phyloP scores from a whole-genome alignment of 1,140 invertebrate genomes.

The Lepidurus couesii region DNA sequence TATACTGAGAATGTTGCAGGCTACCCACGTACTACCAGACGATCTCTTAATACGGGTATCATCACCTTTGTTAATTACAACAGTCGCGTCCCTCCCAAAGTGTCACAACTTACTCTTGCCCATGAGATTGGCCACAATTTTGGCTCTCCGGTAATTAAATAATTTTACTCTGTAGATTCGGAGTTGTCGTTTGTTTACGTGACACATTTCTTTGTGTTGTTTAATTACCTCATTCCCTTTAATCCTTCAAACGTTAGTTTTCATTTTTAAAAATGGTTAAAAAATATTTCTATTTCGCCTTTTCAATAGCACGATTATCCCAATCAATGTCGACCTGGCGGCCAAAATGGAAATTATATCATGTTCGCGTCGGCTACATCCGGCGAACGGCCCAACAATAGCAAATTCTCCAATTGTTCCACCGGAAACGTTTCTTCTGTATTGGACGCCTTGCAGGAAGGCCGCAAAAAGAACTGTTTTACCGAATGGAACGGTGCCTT shows the following conservation, averaged over 20 bases:
- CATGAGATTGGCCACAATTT: constrained; percentile 99
- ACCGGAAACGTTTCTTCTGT: constrained; percentile 92
- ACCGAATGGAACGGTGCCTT: constrained; percentile 84
- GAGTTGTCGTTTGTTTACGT: neutral
- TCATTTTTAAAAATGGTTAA: neutral
- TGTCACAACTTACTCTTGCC: constrained; percentile 94
- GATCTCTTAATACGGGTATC: constrained; percentile 96
- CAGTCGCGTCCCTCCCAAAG: constrained; percentile 89
- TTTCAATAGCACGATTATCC: constrained; percentile 83
- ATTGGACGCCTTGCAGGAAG: constrained; percentile 81
- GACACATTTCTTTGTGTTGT: constrained; percentile 34
- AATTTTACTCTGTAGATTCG: constrained; percentile 22
- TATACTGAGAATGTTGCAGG: constrained; percentile 92
- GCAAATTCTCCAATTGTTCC: constrained; percentile 88
- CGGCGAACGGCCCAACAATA: constrained; percentile 89
- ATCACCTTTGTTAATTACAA: constrained; percentile 99
- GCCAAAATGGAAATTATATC: constrained; percentile 80
- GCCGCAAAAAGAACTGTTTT: constrained; percentile 94
- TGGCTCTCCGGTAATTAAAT: constrained; percentile 78
- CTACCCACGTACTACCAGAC: constrained; percentile 84
- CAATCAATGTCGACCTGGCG: constrained; percentile 80
- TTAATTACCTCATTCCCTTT: neutral
- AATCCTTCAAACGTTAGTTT: neutral
- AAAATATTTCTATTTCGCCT: constrained; percentile 42
- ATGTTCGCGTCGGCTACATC: constrained; percentile 96